Conservation (phyloP, 2,888 invertebrate species). For the Drosophila kuntzei region DNA sequence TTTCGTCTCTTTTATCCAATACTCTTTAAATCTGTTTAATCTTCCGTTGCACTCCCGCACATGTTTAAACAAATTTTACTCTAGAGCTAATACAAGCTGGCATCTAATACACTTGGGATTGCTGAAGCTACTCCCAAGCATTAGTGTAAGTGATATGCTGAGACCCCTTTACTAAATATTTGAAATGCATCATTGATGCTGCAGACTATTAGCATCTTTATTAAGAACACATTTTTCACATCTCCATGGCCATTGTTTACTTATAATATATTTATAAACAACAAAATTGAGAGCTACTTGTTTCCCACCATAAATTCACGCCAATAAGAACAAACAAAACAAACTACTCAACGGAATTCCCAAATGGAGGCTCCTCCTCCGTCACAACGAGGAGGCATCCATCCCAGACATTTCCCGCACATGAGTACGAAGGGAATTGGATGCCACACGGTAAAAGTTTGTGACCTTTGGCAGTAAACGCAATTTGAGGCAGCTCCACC, state of each 20-base stretch:
- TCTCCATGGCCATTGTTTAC: conserved; percentile 56
- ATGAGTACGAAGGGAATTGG: conserved; percentile 39
- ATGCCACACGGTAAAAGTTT: conserved; percentile 69
- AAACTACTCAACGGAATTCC: conserved; percentile 55
- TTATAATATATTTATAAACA: conserved; percentile 74
- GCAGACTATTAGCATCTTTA: conserved; percentile 70
- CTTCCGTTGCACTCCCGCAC: neutral
- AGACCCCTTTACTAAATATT: conserved; percentile 62
- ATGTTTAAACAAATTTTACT: conserved; percentile 23
- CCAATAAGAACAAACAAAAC: conserved; percentile 52
- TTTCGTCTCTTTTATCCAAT: neutral
- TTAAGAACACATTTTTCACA: conserved; percentile 72
- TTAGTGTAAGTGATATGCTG: conserved; percentile 62
- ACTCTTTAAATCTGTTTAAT: no score
- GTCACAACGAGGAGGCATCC: neutral
- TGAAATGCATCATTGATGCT: conserved; percentile 46
- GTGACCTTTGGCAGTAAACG: conserved; percentile 67
- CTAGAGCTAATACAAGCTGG: conserved; percentile 16
- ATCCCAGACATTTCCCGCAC: neutral
- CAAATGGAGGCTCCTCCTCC: conserved; percentile 31
- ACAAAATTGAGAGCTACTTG: conserved; percentile 40
- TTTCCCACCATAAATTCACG: conserved; percentile 75
- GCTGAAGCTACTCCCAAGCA: neutral
- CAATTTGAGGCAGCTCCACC: conserved; percentile 57
- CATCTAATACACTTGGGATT: conserved; percentile 43